Evolutionary conservation across 1,140 invertebrate species (phyloP).

Genomic region (Meloidogyne exigua): DNA sequence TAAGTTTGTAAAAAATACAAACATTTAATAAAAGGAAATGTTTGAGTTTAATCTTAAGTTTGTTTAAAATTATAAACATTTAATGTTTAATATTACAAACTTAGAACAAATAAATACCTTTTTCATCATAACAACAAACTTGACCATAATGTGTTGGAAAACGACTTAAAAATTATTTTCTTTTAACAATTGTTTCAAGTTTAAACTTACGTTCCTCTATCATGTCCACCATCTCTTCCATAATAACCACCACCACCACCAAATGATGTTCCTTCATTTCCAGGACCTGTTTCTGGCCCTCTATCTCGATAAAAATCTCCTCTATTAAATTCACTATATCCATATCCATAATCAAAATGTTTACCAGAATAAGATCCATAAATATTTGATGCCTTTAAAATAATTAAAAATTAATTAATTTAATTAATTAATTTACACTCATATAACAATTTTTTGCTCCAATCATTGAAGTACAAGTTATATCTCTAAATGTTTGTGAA

Average conservation of each 20-base stretch:
- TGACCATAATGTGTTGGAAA: conserved; percentile 63
- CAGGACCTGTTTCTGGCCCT: background rate
- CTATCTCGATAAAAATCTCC: background rate
- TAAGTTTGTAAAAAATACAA: too few relatives aligned
- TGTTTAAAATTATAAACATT: too few relatives aligned
- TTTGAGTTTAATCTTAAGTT: too few relatives aligned
- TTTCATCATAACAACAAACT: conserved; percentile 63
- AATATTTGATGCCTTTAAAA: conserved; percentile 54
- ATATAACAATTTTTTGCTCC: conserved; percentile 62
- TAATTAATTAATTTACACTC: conserved; percentile 15
- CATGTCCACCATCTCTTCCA: conserved; percentile 10
- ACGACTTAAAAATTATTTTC: conserved; percentile 49
- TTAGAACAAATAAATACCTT: too few relatives aligned
- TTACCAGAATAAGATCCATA: conserved; percentile 53
- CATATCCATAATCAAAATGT: conserved; percentile 42
- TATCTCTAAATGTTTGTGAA: conserved; percentile 62
- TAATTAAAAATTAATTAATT: background rate
- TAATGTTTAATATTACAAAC: too few relatives aligned
- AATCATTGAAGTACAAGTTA: conserved; percentile 61
- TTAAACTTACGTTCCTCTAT: conserved; percentile 17
- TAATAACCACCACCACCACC: conserved; percentile 20
- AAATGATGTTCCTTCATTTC: background rate
- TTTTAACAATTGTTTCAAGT: background rate
- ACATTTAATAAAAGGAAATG: too few relatives aligned
- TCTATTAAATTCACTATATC: too few relatives aligned